These are phyloP conservation scores for Anoplolepis gracilipes DNA, from an alignment of 1,140 invertebrate genomes.

Conservation along the genomic window DNA sequence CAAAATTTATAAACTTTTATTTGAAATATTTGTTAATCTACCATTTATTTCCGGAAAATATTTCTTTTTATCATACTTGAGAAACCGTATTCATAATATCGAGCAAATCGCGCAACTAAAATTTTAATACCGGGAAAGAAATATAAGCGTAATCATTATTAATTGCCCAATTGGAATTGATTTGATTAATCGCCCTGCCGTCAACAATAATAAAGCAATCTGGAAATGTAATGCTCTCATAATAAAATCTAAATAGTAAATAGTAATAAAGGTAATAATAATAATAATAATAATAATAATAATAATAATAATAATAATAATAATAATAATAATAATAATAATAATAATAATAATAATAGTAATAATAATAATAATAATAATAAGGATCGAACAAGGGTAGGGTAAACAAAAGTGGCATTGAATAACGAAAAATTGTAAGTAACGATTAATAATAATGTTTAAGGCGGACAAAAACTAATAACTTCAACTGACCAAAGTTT, in stretches of 20 bases:
- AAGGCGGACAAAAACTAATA: conserved; percentile 41
- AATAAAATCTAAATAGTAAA: conserved; percentile 56
- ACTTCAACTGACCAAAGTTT: conserved; percentile 47
- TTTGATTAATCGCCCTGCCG: conserved; percentile 58
- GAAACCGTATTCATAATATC: conserved; percentile 33
- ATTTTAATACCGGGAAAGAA: conserved; percentile 15
- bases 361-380: neutral
- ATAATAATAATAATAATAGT: too few species aligned
- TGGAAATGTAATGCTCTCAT: conserved; percentile 31
- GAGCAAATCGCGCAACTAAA: conserved; percentile 30
- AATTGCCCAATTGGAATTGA: conserved; percentile 60
- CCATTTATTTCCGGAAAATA: neutral
- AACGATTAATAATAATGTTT: conserved; percentile 53
- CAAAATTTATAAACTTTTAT: neutral
- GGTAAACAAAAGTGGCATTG: conserved; percentile 14
- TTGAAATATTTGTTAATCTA: neutral
- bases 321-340: too few species aligned
- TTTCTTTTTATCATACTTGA: conserved; percentile 15
- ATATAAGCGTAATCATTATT: conserved; percentile 58
- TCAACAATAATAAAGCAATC: conserved; percentile 54
- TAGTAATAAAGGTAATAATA: conserved; percentile 38
- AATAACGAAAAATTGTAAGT: conserved; percentile 48
- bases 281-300: too few species aligned
- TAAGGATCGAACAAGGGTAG: neutral
- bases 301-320: too few species aligned